Conservation (phyloP, 1,140 invertebrate species). For the Drosophila ananassae region DNA sequence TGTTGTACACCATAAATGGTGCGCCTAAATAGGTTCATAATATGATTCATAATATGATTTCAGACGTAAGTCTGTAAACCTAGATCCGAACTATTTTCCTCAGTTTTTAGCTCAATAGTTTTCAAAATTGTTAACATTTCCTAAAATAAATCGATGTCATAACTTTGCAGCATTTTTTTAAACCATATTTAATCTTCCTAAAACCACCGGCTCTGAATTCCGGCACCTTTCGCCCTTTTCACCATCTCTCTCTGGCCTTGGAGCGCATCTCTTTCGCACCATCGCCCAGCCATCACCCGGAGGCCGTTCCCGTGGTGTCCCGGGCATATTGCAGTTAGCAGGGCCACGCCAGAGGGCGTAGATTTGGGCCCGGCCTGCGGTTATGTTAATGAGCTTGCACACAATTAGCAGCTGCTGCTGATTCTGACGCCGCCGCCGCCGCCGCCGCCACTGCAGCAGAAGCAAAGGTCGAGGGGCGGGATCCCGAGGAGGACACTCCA, state of each 20-base stretch:
- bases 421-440: conserved; percentile 16
- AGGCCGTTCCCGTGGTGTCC: conserved; percentile 24
- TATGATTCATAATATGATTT: no score
- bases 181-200: conserved; percentile 8
- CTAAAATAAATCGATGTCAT: not conserved
- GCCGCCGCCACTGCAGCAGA: not conserved
- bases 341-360: conserved; percentile 20
- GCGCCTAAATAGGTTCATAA: no score
- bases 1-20: no score
- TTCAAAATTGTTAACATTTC: no score
- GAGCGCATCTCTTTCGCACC: conserved; percentile 1
- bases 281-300: conserved; percentile 30
- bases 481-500: conserved; percentile 34
- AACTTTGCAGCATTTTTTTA: not conserved
- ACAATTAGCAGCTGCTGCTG: conserved; percentile 81
- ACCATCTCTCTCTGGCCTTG: conserved; percentile 5
- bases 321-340: conserved; percentile 35
- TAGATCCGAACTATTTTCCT: no score
- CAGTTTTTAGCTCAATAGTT: no score
- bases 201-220: conserved; percentile 7
- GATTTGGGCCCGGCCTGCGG: conserved; percentile 71
- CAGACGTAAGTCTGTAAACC: no score
- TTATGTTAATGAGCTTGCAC: conserved; percentile 83
- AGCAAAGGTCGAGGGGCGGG: conserved; percentile 19
- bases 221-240: conserved; percentile 16